Conservation (phyloP, 2,888 invertebrate genomes). For the Didymodactylos carnosus region DNA sequence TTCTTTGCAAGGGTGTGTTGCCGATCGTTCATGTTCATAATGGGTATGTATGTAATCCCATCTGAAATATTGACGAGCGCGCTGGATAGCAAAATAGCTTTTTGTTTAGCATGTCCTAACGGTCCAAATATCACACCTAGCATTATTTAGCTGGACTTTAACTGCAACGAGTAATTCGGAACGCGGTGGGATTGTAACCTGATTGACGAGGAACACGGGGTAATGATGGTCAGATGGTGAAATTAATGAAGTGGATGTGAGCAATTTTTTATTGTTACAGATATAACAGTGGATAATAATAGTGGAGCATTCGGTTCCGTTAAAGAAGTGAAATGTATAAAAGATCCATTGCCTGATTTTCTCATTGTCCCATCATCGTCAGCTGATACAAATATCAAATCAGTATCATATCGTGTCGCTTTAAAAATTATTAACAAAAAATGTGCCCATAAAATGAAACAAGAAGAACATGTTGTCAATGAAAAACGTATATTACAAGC, state of each 20-base stretch:
- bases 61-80: no score
- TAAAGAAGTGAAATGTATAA: neutral
- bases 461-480: conserved; percentile 13
- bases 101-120: no score
- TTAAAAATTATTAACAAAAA: conserved; percentile 12
- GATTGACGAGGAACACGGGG: neutral
- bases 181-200: neutral
- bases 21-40: no score
- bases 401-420: conserved; percentile 3
- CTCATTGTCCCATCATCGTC: neutral
- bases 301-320: neutral
- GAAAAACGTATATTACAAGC: conserved; percentile 10
- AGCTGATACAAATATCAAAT: neutral
- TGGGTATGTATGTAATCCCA: no score
- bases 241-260: neutral
- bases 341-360: neutral
- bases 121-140: neutral
- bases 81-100: no score
- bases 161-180: neutral
- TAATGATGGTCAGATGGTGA: neutral
- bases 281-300: no score
- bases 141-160: neutral
- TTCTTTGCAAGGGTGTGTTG: no score
- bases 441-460: conserved; percentile 13
- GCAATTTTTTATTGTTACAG: neutral